Evolutionary conservation across 2,888 invertebrate species (phyloP), one percentile per base, ranked within the genome.

Genomic region (Anoplius nigerrimus): DNA sequence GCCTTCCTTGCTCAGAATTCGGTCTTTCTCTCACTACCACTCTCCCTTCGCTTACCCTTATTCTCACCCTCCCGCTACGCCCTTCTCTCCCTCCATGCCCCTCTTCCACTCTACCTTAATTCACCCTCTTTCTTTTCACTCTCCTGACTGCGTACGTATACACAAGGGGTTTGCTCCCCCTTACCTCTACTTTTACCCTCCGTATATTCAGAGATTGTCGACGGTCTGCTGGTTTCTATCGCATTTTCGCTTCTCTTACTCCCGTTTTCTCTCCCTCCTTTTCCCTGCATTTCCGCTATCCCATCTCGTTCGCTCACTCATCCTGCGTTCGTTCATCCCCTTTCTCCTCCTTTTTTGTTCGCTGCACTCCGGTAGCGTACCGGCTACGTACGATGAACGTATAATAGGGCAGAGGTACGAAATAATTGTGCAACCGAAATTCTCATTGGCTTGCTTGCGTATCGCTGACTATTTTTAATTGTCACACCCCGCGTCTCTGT

Each of bases 211-310:
- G 34, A 34, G 34, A 34, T 6, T 13, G 34, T 34, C 71, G 68
- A 56, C 66, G 71, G 69, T 72, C 78, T 72, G 69, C 74, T 55
- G 64, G 62, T 59, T 71, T 68, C 53, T 42, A 15, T 42, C 11
- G 27, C 21, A n/a, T 51, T 52, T 55, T 42, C 42, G 24, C 34
- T 55, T 55, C 13, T 16, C 11, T 20, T 11, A 11, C 46, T 3
- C 42, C 43, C 42, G 5, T 43, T 52, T 53, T 51, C 22, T 48
- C 62, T 15, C n/a, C 42, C 13, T 27, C 54, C 15, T 8, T 58
- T 16, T 16, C 60, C 21, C 22, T 5, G 15, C 57, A n/a, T 21
- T 18, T 57, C 20, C 55, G 16, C 48, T 16, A 48, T 34, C 48
- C 48, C 13, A 15, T 11, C 18, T n/a, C 48, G 18, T 18, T 8